Percentiles rank a stretch among this genome's conserved stretches.
phyloP scores from a whole-genome alignment of 2,888 invertebrate genomes.

The Hemaris fuciformis region DNA sequence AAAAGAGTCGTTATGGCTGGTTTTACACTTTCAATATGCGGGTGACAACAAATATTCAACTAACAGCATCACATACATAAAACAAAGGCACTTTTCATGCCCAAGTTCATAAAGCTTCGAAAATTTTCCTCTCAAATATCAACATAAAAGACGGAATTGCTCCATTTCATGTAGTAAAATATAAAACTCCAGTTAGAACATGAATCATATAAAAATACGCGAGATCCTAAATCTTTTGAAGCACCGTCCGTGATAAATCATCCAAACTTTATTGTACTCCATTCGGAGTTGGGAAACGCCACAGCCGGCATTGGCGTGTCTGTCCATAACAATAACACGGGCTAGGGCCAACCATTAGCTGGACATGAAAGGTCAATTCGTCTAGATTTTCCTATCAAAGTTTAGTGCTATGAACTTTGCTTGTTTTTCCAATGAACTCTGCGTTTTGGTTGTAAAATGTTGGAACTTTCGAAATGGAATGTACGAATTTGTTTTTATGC shows the following conservation, averaged over 20 bases:
- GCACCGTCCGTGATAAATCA: neutral
- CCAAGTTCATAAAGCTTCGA: too few relatives aligned
- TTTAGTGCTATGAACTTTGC: neutral
- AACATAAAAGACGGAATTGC: neutral
- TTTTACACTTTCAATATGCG: too few relatives aligned
- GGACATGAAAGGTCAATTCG: conserved; percentile 37
- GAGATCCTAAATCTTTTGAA: neutral
- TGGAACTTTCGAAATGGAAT: too few relatives aligned
- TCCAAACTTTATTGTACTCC: neutral
- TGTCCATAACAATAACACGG: conserved; percentile 28
- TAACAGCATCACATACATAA: too few relatives aligned
- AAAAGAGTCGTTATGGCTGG: too few relatives aligned
- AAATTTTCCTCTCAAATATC: too few relatives aligned
- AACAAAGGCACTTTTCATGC: too few relatives aligned
- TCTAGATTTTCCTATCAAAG: conserved; percentile 21
- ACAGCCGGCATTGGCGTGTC: conserved; percentile 18
- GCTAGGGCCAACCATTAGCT: conserved; percentile 29
- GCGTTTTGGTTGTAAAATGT: neutral
- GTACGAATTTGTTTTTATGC: too few relatives aligned
- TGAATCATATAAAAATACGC: neutral
- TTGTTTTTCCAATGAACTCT: neutral
- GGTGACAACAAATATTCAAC: too few relatives aligned
- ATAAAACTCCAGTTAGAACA: neutral
- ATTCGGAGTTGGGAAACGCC: neutral
- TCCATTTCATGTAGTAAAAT: neutral